These are phyloP conservation scores for Clarias fuscus DNA, from an alignment of 2,797 vertebrate species.

Conservation along the genomic window DNA sequence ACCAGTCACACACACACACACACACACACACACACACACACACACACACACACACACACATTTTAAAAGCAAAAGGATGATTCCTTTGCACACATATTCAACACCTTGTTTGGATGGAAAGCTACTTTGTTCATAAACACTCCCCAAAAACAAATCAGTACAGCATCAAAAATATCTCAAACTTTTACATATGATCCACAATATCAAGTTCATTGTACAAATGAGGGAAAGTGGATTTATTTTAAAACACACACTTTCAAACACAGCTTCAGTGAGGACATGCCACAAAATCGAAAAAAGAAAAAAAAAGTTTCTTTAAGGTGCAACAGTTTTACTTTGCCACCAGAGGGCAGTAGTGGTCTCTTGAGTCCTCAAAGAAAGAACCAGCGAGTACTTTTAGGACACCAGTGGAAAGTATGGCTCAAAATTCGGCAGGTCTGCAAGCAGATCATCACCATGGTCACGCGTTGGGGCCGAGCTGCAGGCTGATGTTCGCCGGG, in stretches of 20 bases:
- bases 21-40: background rate
- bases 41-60: slow-evolving; percentile 26
- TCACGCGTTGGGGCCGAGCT: slow-evolving; percentile 84
- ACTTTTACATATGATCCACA: slow-evolving; percentile 31
- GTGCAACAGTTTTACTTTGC: slow-evolving; percentile 56
- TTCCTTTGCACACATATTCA: slow-evolving; percentile 6
- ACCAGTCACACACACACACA: slow-evolving; percentile 18
- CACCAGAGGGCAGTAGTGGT: slow-evolving; percentile 50
- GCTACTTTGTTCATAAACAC: slow-evolving; percentile 23
- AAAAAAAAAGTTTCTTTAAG: slow-evolving; percentile 43
- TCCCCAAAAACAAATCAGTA: slow-evolving; percentile 1
- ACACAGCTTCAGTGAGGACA: slow-evolving; percentile 61
- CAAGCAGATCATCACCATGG: background rate
- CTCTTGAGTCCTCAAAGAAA: background rate
- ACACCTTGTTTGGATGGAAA: slow-evolving; percentile 25
- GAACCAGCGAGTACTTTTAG: background rate
- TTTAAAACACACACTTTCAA: slow-evolving; percentile 51
- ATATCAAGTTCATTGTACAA: slow-evolving; percentile 39
- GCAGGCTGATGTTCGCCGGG: slow-evolving; percentile 91
- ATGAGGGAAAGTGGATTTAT: background rate
- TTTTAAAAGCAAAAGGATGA: background rate
- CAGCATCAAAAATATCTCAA: slow-evolving; percentile 47
- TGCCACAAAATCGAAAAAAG: slow-evolving; percentile 29
- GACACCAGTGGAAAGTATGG: slow-evolving; percentile 10
- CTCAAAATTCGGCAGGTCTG: slow-evolving; percentile 5